A percentile compares a stretch with the other conserved stretches of the same genome.
phyloP scores from a whole-genome alignment of 2,888 invertebrate genomes.

The Nebria salina region DNA sequence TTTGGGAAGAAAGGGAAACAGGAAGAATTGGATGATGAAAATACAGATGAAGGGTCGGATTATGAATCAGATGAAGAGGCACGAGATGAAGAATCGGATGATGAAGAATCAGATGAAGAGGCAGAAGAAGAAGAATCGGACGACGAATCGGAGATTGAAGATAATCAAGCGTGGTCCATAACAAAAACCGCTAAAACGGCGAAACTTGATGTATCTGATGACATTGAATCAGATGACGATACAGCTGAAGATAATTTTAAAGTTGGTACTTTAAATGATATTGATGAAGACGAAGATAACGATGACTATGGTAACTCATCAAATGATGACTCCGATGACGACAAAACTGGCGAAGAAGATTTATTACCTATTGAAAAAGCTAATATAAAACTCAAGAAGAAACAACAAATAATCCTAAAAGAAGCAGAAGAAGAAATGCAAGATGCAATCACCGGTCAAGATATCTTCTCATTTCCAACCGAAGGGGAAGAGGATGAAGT shows the following conservation, averaged over 20 bases:
- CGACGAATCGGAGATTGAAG: conserved; percentile 56
- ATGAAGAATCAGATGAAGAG: conserved; percentile 51
- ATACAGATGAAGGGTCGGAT: conserved; percentile 49
- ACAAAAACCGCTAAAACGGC: conserved; percentile 58
- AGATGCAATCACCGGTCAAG: conserved; percentile 79
- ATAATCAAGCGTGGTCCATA: conserved; percentile 73
- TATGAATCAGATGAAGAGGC: conserved; percentile 56
- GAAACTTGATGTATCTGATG: conserved; percentile 51
- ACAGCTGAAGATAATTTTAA: conserved; percentile 51
- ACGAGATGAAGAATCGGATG: conserved; percentile 41
- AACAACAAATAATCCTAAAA: conserved; percentile 74
- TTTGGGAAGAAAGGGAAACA: conserved; percentile 57
- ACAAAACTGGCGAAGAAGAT: conserved; percentile 69
- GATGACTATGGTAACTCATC: conserved; percentile 56
- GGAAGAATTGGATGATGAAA: conserved; percentile 42
- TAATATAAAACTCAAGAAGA: conserved; percentile 79
- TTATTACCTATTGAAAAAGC: conserved; percentile 88
- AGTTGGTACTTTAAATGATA: conserved; percentile 54
- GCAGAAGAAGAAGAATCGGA: conserved; percentile 49
- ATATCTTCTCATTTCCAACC: conserved; percentile 81
- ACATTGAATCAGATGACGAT: conserved; percentile 53
- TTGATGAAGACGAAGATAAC: conserved; percentile 56
- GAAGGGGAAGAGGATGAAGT: conserved; percentile 76
- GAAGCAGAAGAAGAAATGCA: conserved; percentile 84
- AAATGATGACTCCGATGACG: conserved; percentile 55